Percentiles rank a stretch among this genome's conserved stretches.
phyloP scores from a whole-genome alignment of 1,140 invertebrate species.

The Formica selysi region DNA sequence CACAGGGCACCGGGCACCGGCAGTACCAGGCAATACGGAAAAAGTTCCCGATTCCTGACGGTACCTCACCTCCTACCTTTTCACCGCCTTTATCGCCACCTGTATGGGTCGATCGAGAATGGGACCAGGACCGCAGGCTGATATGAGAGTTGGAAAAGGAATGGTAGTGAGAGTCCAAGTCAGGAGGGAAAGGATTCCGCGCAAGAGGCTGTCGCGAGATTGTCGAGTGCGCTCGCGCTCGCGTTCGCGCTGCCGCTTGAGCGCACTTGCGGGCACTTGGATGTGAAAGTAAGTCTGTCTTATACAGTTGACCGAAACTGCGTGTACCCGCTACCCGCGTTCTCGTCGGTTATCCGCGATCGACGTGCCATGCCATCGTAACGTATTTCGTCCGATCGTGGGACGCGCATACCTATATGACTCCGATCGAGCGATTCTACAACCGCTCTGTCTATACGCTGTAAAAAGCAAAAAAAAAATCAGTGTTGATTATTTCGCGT shows the following conservation, averaged over 20 bases:
- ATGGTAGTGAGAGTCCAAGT: constrained; percentile 37
- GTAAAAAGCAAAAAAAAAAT: background rate
- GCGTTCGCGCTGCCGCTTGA: constrained; percentile 55
- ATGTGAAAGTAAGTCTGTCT: constrained; percentile 83
- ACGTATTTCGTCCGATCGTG: constrained; percentile 29
- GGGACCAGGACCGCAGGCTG: constrained; percentile 35
- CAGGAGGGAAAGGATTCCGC: constrained; percentile 4
- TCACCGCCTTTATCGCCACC: constrained; percentile 42
- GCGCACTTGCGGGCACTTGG: constrained; percentile 64
- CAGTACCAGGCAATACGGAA: background rate
- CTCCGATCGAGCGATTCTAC: constrained; percentile 5
- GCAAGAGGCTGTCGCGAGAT: constrained; percentile 42
- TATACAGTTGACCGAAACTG: constrained; percentile 80
- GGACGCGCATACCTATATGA: background rate
- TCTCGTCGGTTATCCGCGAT: constrained; percentile 56
- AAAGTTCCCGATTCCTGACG: constrained; percentile 30
- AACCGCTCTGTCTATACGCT: background rate
- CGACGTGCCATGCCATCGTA: constrained; percentile 51
- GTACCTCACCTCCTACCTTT: constrained; percentile 52
- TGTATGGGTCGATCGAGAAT: constrained; percentile 50
- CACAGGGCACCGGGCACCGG: background rate
- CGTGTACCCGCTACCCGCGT: constrained; percentile 78
- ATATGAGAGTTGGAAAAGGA: constrained; percentile 36
- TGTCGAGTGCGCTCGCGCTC: constrained; percentile 35
- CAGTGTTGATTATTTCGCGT: background rate